Conservation (phyloP, 2,113 vertebrate genomes). For the Willisornis vidua region DNA sequence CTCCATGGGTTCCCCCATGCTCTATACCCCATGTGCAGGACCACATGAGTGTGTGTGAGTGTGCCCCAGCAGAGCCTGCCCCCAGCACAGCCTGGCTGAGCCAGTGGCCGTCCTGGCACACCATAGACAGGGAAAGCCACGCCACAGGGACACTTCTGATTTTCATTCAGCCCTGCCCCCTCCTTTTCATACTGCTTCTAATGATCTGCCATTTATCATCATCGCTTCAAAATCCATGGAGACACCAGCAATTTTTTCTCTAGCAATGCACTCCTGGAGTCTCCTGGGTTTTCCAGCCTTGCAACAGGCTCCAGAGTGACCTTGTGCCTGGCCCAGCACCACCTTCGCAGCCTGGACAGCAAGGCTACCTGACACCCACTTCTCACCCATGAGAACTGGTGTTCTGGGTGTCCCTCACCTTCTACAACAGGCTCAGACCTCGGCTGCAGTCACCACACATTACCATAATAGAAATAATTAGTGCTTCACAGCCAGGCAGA, state of each 20-base stretch:
- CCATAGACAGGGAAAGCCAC: background rate
- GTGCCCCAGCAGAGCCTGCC: background rate
- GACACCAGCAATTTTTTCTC: background rate
- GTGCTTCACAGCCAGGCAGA: background rate
- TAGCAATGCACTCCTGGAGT: rapidly evolving
- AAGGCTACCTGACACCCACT: rapidly evolving
- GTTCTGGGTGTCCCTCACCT: background rate
- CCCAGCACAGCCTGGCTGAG: background rate
- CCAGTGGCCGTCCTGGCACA: rapidly evolving
- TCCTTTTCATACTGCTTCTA: background rate
- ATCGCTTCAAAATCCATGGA: rapidly evolving
- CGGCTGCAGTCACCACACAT: background rate
- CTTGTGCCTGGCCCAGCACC: background rate
- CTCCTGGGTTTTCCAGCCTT: background rate
- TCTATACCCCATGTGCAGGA: rapidly evolving
- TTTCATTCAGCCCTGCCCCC: background rate
- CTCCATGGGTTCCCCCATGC: rapidly evolving
- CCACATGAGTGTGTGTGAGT: rapidly evolving
- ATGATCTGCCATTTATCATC: background rate
- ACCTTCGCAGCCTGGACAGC: background rate
- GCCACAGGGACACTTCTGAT: rapidly evolving
- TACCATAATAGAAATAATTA: background rate
- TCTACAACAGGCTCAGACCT: background rate
- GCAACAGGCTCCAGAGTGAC: background rate
- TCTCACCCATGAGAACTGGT: rapidly evolving